Evolutionary conservation across 1,140 invertebrate genomes (phyloP).

Genomic region (Cydia strobilella): DNA sequence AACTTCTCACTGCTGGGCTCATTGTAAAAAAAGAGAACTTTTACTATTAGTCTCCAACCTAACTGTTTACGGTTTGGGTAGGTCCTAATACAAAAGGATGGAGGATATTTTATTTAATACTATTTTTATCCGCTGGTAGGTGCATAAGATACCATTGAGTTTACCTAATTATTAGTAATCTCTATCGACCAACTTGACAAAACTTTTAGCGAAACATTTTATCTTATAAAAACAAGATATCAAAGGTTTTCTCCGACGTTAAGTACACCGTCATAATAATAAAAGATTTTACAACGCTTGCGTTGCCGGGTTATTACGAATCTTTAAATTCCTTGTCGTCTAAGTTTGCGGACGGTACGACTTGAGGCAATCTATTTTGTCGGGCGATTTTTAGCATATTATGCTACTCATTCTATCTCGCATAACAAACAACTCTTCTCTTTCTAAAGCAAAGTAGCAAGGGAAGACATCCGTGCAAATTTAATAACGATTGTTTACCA

Average conservation of each 20-base stretch:
- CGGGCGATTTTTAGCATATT: slow-evolving; percentile 45
- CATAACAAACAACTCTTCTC: slow-evolving; percentile 54
- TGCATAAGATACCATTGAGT: too few relatives aligned
- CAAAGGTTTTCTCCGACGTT: background rate
- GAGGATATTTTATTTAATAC: too few relatives aligned
- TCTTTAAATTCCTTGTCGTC: slow-evolving; percentile 42
- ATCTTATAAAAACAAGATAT: background rate
- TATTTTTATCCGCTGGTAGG: too few relatives aligned
- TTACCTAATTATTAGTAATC: too few relatives aligned
- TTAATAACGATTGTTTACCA: slow-evolving; percentile 77
- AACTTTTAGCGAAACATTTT: background rate
- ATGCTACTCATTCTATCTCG: slow-evolving; percentile 42
- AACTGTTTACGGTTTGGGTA: too few relatives aligned
- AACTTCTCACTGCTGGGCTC: too few relatives aligned
- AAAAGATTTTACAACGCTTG: slow-evolving; percentile 44
- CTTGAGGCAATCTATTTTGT: slow-evolving; percentile 52
- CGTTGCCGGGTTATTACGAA: slow-evolving; percentile 42
- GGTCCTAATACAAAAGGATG: too few relatives aligned
- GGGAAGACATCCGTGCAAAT: slow-evolving; percentile 70
- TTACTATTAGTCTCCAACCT: too few relatives aligned
- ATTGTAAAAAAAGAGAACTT: too few relatives aligned
- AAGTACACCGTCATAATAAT: slow-evolving; percentile 33
- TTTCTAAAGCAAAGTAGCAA: slow-evolving; percentile 52
- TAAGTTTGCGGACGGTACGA: slow-evolving; percentile 49
- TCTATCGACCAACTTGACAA: background rate